These are phyloP conservation scores for Hetaerina americana DNA, from an alignment of 1,140 invertebrate species.

Conservation along the genomic window DNA sequence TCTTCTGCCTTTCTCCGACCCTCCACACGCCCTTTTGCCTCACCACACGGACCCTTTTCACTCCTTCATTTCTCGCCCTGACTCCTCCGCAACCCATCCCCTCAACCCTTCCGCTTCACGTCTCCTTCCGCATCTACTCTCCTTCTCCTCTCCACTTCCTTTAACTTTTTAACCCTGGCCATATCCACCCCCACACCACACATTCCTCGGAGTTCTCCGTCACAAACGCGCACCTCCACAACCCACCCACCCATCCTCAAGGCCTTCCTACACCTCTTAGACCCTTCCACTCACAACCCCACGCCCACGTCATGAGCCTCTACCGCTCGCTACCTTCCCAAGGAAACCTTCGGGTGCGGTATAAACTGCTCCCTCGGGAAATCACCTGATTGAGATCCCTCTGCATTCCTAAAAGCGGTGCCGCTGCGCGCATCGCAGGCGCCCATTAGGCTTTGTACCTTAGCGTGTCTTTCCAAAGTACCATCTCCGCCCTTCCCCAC, in stretches of 20 bases:
- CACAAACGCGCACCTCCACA: not conserved
- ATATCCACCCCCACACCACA: too few species aligned
- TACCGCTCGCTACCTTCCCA: too few species aligned
- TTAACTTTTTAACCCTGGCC: not conserved
- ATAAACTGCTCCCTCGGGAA: not conserved
- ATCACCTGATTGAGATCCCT: not conserved
- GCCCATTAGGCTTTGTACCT: not conserved
- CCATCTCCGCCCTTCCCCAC: not conserved
- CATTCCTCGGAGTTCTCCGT: too few species aligned
- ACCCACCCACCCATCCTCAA: not conserved
- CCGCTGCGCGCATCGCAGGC: not conserved
- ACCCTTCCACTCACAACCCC: too few species aligned
- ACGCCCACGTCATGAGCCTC: too few species aligned
- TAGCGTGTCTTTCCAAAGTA: not conserved
- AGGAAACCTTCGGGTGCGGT: not conserved
- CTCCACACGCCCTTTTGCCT: too few species aligned
- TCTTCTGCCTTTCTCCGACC: too few species aligned
- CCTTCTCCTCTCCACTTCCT: not conserved
- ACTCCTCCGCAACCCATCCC: not conserved
- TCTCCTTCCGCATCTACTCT: not conserved
- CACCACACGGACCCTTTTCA: too few species aligned
- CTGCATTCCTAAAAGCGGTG: not conserved
- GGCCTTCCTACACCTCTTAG: too few species aligned
- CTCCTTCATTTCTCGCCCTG: too few species aligned
- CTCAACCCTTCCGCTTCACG: not conserved